Evolutionary conservation across 2,888 invertebrate genomes (phyloP), one percentile per base, ranked within the genome.

Genomic region (Xestoiulus laeticollis): DNA sequence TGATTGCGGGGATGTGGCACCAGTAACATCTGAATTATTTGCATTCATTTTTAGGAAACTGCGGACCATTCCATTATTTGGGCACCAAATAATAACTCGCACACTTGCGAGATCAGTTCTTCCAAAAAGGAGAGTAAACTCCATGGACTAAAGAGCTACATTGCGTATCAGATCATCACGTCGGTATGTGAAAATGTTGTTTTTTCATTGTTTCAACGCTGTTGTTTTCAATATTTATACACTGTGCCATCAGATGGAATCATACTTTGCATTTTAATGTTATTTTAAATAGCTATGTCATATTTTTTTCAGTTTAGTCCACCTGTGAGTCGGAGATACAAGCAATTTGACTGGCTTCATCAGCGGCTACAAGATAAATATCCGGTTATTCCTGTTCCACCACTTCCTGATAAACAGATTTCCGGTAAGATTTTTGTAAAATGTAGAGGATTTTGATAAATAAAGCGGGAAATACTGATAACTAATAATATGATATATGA

Each of bases 341-440:
- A 99, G 92, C 99, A 99, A 92, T 99, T 99, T 92, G 99, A 99
- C 93, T 99, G 99, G 99, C 93, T 99, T 87, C 98, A 99, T 92
- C 97, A 97, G 91, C 94, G 98, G 90, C 93, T 99, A 89, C 95
- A 96, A 90, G 97, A 97, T 90, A 99, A 99, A 92, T 99, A 97
- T 92, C 95, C 97, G 90, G 94, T 98, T 87, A 96, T 99, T 91
- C 97, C 98, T 2, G 96, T 99, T 90, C 99, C 99, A 88, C 99
- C 99, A 1, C 92, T 99, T 89, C 99, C 99, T 16, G 99, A 99
- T 91, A 99, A 99, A 93, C 98, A 99, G 92, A 97, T 99, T 89
- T 96, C 98, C 68, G 94, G 94, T 94, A 91, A 89, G 12, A 48
- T 14, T 14, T 48, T 48, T 48, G n/a, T n/a, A n/a, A n/a, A n/a